phyloP scores from a whole-genome alignment of 2,888 invertebrate genomes.

The Furcula furcula region DNA sequence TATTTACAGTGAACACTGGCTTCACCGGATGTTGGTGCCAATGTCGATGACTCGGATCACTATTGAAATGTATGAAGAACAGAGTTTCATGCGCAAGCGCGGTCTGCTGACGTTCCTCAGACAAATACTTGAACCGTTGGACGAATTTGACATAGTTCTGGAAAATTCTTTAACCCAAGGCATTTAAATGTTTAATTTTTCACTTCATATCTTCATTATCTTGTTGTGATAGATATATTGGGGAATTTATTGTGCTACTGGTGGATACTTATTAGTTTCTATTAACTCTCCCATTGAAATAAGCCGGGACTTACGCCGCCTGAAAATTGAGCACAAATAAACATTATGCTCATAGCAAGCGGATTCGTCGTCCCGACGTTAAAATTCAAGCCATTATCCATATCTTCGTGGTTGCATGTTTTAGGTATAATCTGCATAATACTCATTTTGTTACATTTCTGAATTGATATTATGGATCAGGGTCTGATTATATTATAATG shows the following conservation, averaged over 20 bases:
- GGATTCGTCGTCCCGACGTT: too few species aligned
- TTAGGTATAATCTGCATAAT: constrained; percentile 30
- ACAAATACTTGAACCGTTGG: constrained; percentile 94
- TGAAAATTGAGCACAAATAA: too few species aligned
- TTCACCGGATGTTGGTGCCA: constrained; percentile 95
- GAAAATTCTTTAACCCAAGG: constrained; percentile 91
- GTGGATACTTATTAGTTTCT: too few species aligned
- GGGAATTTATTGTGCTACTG: too few species aligned
- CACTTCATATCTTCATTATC: constrained; percentile 4
- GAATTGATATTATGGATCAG: constrained; percentile 54
- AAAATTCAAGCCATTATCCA: too few species aligned
- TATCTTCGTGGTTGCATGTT: too few species aligned
- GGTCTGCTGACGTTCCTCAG: constrained; percentile 93
- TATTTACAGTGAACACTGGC: constrained; percentile 88
- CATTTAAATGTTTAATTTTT: constrained; percentile 45
- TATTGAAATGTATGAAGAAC: constrained; percentile 97
- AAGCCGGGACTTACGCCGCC: too few species aligned
- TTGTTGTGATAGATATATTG: too few species aligned
- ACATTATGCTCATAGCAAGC: too few species aligned
- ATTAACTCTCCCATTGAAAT: too few species aligned
- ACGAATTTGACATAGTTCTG: constrained; percentile 93
- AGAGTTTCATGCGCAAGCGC: constrained; percentile 95
- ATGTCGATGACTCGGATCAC: constrained; percentile 95
- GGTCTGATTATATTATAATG: constrained; percentile 48
- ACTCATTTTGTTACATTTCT: constrained; percentile 34